Base-by-base conservation (phyloP, 2,888 invertebrate species). In the Automeris io region DNA sequence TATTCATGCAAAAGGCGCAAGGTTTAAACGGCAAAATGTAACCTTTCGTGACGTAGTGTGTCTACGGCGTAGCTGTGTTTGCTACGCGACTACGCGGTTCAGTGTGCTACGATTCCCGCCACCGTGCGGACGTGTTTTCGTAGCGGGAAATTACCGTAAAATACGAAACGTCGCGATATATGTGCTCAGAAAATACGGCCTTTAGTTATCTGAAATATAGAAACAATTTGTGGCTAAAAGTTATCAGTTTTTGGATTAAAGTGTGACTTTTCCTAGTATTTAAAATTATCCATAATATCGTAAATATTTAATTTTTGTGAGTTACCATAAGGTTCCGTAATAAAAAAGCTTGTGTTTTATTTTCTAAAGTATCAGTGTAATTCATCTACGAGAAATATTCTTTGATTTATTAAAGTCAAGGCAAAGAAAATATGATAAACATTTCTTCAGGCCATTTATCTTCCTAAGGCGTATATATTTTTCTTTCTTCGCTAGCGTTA, bases 1-100 rank as follows among this genome's bases (percentile, higher is more conserved):
- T 74, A 70, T 78, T 78, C 74, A 76, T 60, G 70, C 70, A 75
- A 76, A 77, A 79, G 72, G 76, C 75, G 75, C 70, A 71, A 69
- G 70, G 79, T 65, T 74, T 78, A 79, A 78, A 66, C 66, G 77
- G 64, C 74, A 72, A 66, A 70, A 58, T 52, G 73, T 72, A 75
- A 79, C 79, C 80, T 81, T 79, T 78, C 78, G 72, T 67, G 61
- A 61, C 59, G 66, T 54, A 59, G 56, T 54, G 56, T 41, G 61
- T 52, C 61, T 61, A 58, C 60, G 52, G 35, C 48, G 69, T 63
- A 61, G 63, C 57, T 62, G 70, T 64, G 71, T 68, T 42, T 47
- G 70, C 68, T 70, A 68, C 69, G 51, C 31, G 22, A 37, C 47
- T 45, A 48, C 49, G 46, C 31, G 32, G 49, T 54, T 57, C 75